Evolutionary conservation across 2,113 vertebrate genomes (phyloP).

Genomic region (Coracopsis vasa): DNA sequence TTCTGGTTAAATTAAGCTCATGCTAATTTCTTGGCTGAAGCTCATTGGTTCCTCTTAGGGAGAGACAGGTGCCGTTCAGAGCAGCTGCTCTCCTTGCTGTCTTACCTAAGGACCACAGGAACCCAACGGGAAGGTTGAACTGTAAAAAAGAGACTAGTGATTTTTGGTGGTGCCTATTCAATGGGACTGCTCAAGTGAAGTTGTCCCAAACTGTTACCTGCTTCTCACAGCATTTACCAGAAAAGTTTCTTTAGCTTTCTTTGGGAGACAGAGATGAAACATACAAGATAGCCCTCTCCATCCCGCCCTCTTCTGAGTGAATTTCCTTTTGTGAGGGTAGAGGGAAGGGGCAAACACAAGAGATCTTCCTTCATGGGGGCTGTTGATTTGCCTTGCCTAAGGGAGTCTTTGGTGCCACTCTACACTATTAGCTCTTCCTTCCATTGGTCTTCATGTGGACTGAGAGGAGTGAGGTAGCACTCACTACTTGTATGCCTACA

Average conservation of each 20-base stretch:
- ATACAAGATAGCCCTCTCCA: neutral
- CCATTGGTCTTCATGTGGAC: too few relatives aligned
- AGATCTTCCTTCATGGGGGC: accelerated
- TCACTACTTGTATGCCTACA: neutral
- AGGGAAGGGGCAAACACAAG: neutral
- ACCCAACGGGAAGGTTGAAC: neutral
- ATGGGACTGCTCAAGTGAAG: neutral
- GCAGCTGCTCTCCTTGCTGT: neutral
- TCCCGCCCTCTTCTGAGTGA: neutral
- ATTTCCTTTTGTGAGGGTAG: neutral
- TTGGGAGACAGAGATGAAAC: neutral
- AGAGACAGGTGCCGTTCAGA: neutral
- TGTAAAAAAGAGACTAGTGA: neutral
- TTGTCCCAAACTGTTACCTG: neutral
- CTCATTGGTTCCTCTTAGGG: neutral
- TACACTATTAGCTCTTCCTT: neutral
- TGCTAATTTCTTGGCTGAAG: neutral
- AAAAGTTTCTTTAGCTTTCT: neutral
- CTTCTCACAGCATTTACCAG: neutral
- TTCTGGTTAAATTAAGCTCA: neutral
- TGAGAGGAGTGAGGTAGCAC: neutral
- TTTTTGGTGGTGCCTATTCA: neutral
- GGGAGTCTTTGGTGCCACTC: neutral
- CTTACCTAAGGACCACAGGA: neutral
- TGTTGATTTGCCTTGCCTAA: neutral